Base-by-base conservation (phyloP, 2,797 vertebrate species). In the Bucorvus abyssinicus region DNA sequence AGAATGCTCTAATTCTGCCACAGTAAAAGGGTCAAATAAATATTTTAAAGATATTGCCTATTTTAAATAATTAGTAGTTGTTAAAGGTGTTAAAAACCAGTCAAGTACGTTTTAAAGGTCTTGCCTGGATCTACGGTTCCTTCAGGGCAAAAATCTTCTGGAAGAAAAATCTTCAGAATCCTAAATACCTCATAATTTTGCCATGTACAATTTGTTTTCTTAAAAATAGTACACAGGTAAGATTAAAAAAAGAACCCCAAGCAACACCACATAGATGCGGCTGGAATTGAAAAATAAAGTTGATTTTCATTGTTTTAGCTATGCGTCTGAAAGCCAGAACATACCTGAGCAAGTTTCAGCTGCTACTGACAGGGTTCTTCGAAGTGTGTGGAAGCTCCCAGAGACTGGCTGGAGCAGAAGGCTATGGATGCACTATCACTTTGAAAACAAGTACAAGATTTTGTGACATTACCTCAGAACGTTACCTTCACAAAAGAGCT, bases 11-110 rank as follows among this genome's bases (percentile, higher is more conserved):
- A 78, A 55, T 88, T 84, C 50, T 95, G 38, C 34, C 53, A 65
- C 26, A 71, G 67, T 59, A 83, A 90, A 92, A 95, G 24, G 22
- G 5, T 8, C 49, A 75, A 65, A 82, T 83, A 97, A 95, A 95
- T 94, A 93, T 88, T 93, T 96, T 91, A 81, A 65, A 45, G 17
- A 77, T 88, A 95, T 90, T 80, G 71, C 7, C 6, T 73, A 42
- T 87, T 90, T 91, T 32, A 70, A 84, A 89, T 60, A 91, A 90
- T 94, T 94, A 88, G 16, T 21, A 81, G 47, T 61, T 40, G 52
- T 85, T 88, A 87, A 76, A 70, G 12, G 49, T 74, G 24, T 68
- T 89, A 74, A 82, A 81, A 88, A 86, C 75, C 21, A 86, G 19
- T 61, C 22, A 71, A 69, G 2, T 50, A 87, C 87, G 13, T 76